Evolutionary conservation across 92 coral and sea anemone genomes (phyloP).

Genomic region (Ricordea florida): DNA sequence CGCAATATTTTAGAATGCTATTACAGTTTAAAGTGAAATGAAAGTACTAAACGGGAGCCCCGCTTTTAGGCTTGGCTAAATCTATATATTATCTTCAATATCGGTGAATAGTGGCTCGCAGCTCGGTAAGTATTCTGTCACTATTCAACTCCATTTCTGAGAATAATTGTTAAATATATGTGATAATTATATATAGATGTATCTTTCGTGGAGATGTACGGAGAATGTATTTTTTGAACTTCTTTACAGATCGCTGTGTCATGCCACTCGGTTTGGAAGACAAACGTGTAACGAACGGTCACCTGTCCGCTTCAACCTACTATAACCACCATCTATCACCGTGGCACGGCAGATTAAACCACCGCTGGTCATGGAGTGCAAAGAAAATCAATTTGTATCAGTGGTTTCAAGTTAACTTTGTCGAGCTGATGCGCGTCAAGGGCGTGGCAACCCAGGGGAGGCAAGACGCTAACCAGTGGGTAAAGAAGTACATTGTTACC

Average conservation of each 20-base stretch:
- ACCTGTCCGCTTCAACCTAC: conserved; percentile 69
- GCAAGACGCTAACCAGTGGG: conserved; percentile 83
- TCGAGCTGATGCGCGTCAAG: conserved; percentile 47
- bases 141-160: too few relatives aligned
- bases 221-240: too few relatives aligned
- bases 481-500: conserved; percentile 59
- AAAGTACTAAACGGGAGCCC: too few relatives aligned
- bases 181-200: too few relatives aligned
- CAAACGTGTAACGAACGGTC: conserved; percentile 71
- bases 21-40: too few relatives aligned
- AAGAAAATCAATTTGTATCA: conserved; percentile 28
- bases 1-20: too few relatives aligned
- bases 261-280: conserved; percentile 97
- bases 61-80: too few relatives aligned
- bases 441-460: conserved; percentile 90
- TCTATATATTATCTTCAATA: too few relatives aligned
- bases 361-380: conserved; percentile 74
- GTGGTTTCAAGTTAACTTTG: conserved; percentile 63
- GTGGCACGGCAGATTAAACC: conserved; percentile 70
- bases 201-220: too few relatives aligned
- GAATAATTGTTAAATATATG: too few relatives aligned
- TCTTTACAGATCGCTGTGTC: conserved; percentile 65
- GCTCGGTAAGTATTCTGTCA: too few relatives aligned
- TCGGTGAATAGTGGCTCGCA: too few relatives aligned
- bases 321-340: conserved; percentile 64